A percentile compares a stretch with the other conserved stretches of the same genome.
These are phyloP conservation scores for Myotis yumanensis DNA, from an alignment of 2,113 vertebrate species.

Conservation along the genomic window DNA sequence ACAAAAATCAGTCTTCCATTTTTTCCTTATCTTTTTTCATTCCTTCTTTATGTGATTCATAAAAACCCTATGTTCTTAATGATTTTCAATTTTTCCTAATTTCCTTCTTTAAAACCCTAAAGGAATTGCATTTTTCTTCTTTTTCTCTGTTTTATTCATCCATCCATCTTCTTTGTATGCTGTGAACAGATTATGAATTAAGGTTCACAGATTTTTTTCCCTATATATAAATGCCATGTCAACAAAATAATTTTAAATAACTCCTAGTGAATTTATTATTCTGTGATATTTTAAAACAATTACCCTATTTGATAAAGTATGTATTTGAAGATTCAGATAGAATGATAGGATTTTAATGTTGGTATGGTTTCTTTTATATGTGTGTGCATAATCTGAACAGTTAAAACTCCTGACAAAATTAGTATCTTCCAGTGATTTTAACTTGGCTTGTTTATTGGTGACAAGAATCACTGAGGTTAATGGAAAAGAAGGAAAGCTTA, in stretches of 20 bases:
- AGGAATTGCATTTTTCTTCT: background rate
- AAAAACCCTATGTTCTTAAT: background rate
- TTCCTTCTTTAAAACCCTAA: background rate
- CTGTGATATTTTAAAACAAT: background rate
- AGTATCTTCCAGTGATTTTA: background rate
- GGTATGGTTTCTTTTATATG: background rate
- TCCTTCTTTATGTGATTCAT: background rate
- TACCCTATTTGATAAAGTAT: background rate
- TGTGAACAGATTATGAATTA: background rate
- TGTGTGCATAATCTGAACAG: background rate
- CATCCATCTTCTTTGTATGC: background rate
- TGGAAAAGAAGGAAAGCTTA: background rate
- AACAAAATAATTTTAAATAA: background rate
- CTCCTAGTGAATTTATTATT: background rate
- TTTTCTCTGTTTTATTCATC: background rate
- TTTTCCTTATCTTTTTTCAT: background rate
- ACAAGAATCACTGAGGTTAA: background rate
- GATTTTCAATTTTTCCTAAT: constrained; percentile 3
- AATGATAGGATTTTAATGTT: constrained; percentile 2
- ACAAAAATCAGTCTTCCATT: background rate
- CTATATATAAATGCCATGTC: background rate
- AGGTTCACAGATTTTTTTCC: background rate
- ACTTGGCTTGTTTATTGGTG: background rate
- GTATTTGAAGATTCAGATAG: background rate
- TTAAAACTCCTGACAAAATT: background rate